Evolutionary conservation across 2,113 vertebrate genomes (phyloP).

Genomic region (Pardalotus punctatus): DNA sequence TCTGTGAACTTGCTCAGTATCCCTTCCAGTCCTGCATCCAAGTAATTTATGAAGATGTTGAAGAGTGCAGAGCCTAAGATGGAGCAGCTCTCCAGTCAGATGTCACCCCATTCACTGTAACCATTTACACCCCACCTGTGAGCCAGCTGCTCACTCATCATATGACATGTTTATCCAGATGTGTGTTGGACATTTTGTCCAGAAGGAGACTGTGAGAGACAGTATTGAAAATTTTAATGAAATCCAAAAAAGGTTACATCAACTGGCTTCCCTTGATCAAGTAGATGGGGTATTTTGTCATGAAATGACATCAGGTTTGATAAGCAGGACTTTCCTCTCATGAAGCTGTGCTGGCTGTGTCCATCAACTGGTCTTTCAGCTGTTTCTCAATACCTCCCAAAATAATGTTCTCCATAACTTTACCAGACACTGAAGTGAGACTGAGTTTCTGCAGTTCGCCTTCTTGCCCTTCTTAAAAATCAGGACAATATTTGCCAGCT

Average conservation of each 20-base stretch:
- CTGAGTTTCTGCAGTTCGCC: too few species aligned
- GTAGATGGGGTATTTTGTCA: neutral
- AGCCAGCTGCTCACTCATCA: neutral
- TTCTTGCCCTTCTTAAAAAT: neutral
- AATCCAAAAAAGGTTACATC: neutral
- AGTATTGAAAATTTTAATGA: neutral
- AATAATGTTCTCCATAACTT: neutral
- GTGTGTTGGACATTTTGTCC: neutral
- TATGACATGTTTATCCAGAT: neutral
- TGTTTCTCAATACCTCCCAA: neutral
- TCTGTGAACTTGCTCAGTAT: fast-evolving
- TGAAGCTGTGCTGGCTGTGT: neutral
- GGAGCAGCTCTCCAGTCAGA: neutral
- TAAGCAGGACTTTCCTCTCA: neutral
- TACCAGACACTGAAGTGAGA: neutral
- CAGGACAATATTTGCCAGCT: neutral
- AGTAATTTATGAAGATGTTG: neutral
- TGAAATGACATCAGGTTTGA: neutral
- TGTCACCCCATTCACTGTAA: neutral
- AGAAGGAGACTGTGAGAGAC: neutral
- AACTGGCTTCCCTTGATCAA: neutral
- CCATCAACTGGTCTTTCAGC: neutral
- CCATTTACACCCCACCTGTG: neutral
- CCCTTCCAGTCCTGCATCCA: neutral
- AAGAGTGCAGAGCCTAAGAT: neutral